Evolutionary conservation across 2,113 vertebrate species (phyloP).

Genomic region (Myrmophylax atrothorax): DNA sequence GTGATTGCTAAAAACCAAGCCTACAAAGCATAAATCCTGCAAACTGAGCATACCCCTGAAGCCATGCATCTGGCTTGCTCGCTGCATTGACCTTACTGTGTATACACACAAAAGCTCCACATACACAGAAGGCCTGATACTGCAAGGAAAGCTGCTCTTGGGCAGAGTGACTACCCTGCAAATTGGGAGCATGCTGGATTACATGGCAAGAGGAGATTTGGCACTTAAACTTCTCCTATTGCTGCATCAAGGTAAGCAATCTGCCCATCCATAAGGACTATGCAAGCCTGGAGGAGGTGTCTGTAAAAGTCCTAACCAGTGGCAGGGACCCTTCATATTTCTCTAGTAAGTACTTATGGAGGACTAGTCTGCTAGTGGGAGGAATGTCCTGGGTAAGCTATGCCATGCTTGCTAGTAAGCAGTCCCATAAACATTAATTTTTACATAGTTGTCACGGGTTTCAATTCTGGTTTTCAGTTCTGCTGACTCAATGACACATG

Average conservation of each 20-base stretch:
- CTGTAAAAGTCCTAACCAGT: neutral
- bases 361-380: neutral
- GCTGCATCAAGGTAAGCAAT: neutral
- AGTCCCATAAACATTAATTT: neutral
- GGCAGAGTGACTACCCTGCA: neutral
- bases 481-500: neutral
- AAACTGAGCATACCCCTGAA: neutral
- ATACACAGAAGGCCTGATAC: neutral
- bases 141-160: neutral
- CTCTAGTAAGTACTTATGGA: neutral
- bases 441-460: neutral
- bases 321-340: neutral
- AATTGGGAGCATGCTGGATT: neutral
- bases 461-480: neutral
- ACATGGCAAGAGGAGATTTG: neutral
- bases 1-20: conserved; percentile 7
- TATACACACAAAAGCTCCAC: neutral
- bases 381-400: neutral
- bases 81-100: neutral
- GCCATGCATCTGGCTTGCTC: neutral
- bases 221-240: neutral
- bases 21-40: neutral
- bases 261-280: neutral
- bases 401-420: neutral
- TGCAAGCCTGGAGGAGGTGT: neutral